Conservation (phyloP, 2,113 vertebrate genomes). For the Rhadina sibilatrix region DNA sequence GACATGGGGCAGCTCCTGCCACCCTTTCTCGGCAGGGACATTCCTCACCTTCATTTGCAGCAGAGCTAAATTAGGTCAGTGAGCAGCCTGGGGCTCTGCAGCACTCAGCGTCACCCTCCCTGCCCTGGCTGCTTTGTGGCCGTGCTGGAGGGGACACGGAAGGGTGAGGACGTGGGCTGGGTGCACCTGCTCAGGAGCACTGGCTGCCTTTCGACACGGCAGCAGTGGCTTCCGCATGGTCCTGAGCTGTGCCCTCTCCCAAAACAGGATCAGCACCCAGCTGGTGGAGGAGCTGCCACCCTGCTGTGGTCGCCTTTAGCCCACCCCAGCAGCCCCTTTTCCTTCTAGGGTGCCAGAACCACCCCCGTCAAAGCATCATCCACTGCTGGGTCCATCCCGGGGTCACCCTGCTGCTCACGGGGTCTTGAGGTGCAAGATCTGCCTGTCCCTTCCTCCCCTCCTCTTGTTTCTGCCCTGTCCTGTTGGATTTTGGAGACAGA, state of each 20-base stretch:
- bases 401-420: background rate
- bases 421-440: background rate
- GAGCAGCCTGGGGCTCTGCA: background rate
- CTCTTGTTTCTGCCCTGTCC: background rate
- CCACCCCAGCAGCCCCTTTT: background rate
- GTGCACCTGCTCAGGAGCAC: background rate
- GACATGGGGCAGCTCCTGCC: accelerated
- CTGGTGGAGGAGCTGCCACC: accelerated
- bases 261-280: background rate
- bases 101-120: background rate
- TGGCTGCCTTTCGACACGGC: accelerated
- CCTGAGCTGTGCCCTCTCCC: accelerated
- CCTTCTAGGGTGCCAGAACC: background rate
- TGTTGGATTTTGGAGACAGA: background rate
- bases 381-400: accelerated
- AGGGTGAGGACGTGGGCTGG: background rate
- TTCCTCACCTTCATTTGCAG: background rate
- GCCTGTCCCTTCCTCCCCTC: background rate
- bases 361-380: accelerated
- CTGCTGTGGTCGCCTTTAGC: background rate
- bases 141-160: background rate
- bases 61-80: constrained; percentile 34
- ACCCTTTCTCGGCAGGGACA: background rate
- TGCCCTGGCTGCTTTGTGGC: background rate
- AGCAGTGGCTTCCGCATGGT: accelerated